These are phyloP conservation scores for Hermaeophaga mercurialis DNA, from an alignment of 2,888 invertebrate species.

Conservation along the genomic window DNA sequence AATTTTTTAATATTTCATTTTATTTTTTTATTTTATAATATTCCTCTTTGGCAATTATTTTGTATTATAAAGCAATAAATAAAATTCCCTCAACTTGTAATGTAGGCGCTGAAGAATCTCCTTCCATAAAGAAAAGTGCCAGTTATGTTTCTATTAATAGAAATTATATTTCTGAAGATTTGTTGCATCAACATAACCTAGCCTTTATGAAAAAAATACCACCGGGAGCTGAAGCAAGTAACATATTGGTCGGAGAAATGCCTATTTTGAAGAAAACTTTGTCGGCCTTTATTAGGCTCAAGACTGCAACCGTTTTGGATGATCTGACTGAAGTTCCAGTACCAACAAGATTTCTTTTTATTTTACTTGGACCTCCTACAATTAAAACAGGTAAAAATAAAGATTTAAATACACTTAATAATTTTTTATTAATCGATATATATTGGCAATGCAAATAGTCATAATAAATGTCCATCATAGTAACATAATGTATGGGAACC, in stretches of 20 bases:
- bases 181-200: conserved; percentile 76
- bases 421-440: no score
- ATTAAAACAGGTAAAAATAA: conserved; percentile 41
- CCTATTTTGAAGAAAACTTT: conserved; percentile 92
- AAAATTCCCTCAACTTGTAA: no score
- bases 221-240: conserved; percentile 94
- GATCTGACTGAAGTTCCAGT: conserved; percentile 97
- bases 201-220: conserved; percentile 97
- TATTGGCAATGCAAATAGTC: no score
- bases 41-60: no score
- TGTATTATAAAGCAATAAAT: no score
- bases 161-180: conserved; percentile 73
- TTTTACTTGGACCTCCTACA: conserved; percentile 82
- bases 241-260: conserved; percentile 96
- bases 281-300: conserved; percentile 90
- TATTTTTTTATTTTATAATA: no score
- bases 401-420: no score
- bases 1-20: no score
- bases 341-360: conserved; percentile 92
- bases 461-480: no score
- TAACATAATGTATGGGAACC: no score
- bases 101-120: conserved; percentile 10
- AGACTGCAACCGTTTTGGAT: conserved; percentile 86
- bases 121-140: conserved; percentile 70
- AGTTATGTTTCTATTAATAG: conserved; percentile 81